Base-by-base conservation (phyloP, 1,140 invertebrate genomes). In the Carcinoscorpius rotundicauda region DNA sequence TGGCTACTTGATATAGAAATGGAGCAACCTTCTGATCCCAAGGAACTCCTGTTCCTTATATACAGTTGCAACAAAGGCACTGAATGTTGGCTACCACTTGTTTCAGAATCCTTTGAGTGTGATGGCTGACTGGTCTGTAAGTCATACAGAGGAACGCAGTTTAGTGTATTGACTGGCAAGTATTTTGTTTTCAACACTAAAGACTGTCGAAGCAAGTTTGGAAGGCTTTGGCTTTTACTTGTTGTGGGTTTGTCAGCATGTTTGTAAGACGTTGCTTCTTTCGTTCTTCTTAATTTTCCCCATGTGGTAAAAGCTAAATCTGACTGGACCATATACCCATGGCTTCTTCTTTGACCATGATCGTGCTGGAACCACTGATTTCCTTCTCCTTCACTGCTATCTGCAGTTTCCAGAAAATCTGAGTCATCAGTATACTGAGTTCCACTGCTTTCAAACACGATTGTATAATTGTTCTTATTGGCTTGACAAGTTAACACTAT, bases 381-480 rank as follows among this genome's bases (percentile, higher is more conserved):
- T 49, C 62, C 60, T 51, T 71, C 67, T 53, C 72, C 73, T 78
- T 76, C 85, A 83, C 85, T 74, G 80, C 80, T 73, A 79, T 83
- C 71, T n/a, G 53, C 66, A 58, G 61, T 52, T 51, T 72, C 70
- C 6, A 83, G 82, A 75, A 85, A 87, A 73, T 87, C 86, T 69
- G 87, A 91, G 72, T 88, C 87, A 77, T 90, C 88, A 6, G 88
- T 89, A 74, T 88, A 90, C 80, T 74, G 71, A 53, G 88, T 86
- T 49, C 64, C 64, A 72, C 89, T 91, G 70, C 88, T 90, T 79
- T 94, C 90, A 73, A 94, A 94, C 60, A 91, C 91, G 72, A 95
- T 93, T 62, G 91, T 95, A 75, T 95, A 95, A 78, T 93, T 94
- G 74, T 93, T 87, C 79, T 93, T 93, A 73, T 95, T 93, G 9